A percentile compares a stretch with the other conserved stretches of the same genome.
phyloP scores from a whole-genome alignment of 2,797 vertebrate species.

The Mycteria americana region DNA sequence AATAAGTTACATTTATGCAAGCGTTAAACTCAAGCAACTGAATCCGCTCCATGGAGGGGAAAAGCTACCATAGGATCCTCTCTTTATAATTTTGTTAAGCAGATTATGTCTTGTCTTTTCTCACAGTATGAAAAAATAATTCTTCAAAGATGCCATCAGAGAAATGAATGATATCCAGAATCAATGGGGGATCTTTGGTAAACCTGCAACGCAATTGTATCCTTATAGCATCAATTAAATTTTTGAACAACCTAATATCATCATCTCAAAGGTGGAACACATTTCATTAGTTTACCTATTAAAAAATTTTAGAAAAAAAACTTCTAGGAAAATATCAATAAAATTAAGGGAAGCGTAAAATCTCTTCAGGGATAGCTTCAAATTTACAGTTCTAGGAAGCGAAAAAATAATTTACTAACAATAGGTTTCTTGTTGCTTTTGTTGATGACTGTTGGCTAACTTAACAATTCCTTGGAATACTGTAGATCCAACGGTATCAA shows the following conservation, averaged over 20 bases:
- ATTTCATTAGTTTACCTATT: background rate
- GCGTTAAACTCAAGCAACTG: background rate
- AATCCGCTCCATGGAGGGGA: background rate
- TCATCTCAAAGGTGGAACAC: background rate
- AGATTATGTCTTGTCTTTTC: constrained; percentile 1
- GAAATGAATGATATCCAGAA: constrained; percentile 11
- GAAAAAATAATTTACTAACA: background rate
- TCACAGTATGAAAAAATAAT: background rate
- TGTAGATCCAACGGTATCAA: background rate
- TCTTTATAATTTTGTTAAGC: constrained; percentile 8
- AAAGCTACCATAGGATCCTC: background rate
- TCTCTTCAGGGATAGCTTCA: background rate
- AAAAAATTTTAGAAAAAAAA: background rate
- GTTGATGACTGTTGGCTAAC: background rate
- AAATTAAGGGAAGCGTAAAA: background rate
- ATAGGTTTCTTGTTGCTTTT: background rate
- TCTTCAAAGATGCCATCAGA: constrained; percentile 8
- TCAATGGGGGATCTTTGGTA: constrained; percentile 1
- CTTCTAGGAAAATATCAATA: background rate
- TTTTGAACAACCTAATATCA: constrained; percentile 17
- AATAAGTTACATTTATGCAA: background rate
- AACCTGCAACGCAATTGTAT: background rate
- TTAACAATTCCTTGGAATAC: background rate
- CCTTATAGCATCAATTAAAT: background rate
- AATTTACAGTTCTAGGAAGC: background rate